phyloP scores from a whole-genome alignment of 2,888 invertebrate species.

The Dermolepida albohirtum region DNA sequence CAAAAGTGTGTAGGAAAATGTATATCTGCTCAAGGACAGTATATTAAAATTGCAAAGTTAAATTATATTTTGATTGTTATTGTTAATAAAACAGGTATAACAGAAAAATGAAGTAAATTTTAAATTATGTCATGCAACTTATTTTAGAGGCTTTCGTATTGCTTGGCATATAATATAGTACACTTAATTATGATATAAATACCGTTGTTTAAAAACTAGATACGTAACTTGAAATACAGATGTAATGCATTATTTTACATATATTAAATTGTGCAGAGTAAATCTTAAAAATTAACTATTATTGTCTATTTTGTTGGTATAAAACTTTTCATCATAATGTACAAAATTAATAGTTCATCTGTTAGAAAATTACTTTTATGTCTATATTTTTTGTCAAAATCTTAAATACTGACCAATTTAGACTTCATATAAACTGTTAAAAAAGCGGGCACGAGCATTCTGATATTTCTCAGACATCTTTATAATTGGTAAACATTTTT shows the following conservation, averaged over 20 bases:
- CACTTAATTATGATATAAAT: background rate
- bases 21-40: too few relatives aligned
- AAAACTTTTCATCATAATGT: constrained; percentile 17
- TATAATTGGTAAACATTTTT: constrained; percentile 9
- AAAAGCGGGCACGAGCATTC: constrained; percentile 23
- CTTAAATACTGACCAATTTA: constrained; percentile 17
- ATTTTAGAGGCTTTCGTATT: too few relatives aligned
- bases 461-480: constrained; percentile 21
- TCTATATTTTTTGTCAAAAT: constrained; percentile 8
- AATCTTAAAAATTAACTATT: constrained; percentile 25
- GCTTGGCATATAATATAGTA: too few relatives aligned
- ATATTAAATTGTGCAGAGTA: constrained; percentile 12
- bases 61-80: too few relatives aligned
- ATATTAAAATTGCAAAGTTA: too few relatives aligned
- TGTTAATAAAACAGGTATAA: too few relatives aligned
- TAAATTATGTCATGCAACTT: too few relatives aligned
- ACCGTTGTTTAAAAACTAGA: constrained; percentile 1
- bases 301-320: constrained; percentile 39
- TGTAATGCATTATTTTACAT: background rate
- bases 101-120: too few relatives aligned
- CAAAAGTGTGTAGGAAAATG: too few relatives aligned
- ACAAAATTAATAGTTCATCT: constrained; percentile 29
- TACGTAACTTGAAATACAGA: background rate
- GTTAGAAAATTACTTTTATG: constrained; percentile 43
- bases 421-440: constrained; percentile 10